Evolutionary conservation across 2,797 vertebrate genomes (phyloP).

Genomic region (Molossus alvarezi): DNA sequence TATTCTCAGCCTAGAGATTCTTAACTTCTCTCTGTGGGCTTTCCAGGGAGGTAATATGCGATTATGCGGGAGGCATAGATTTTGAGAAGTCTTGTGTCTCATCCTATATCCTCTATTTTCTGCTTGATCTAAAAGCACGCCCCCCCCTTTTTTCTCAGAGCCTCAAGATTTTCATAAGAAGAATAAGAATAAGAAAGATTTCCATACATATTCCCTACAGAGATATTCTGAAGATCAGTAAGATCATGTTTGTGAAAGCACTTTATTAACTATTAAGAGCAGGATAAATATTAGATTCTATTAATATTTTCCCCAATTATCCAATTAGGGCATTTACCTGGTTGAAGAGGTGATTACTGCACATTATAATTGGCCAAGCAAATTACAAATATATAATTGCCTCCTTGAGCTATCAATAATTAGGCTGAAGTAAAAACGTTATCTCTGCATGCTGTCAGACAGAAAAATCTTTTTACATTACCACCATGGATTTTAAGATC

Average conservation of each 20-base stretch:
- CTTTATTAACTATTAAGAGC: constrained; percentile 29
- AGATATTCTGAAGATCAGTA: neutral
- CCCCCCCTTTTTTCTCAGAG: neutral
- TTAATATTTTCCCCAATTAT: constrained; percentile 16
- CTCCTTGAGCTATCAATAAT: constrained; percentile 61
- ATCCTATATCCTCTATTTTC: neutral
- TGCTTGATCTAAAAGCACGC: neutral
- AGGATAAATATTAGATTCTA: constrained; percentile 57
- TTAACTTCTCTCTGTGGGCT: neutral
- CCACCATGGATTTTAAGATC: neutral
- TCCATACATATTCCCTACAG: neutral
- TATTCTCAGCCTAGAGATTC: neutral
- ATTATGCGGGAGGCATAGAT: neutral
- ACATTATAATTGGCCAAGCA: neutral
- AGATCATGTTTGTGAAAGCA: constrained; percentile 31
- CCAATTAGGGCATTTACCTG: constrained; percentile 20
- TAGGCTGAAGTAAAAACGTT: constrained; percentile 27
- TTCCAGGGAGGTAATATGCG: neutral
- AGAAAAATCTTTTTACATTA: constrained; percentile 11
- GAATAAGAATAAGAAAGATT: neutral
- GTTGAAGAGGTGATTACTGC: constrained; percentile 31
- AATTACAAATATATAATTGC: constrained; percentile 43
- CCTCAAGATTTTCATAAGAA: neutral
- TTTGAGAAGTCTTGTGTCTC: neutral
- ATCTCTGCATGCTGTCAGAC: neutral